A percentile compares a stretch with the other conserved stretches of the same genome.
Conservation (phyloP, 1,140 invertebrate genomes). For the Potamilus streckersoni region DNA sequence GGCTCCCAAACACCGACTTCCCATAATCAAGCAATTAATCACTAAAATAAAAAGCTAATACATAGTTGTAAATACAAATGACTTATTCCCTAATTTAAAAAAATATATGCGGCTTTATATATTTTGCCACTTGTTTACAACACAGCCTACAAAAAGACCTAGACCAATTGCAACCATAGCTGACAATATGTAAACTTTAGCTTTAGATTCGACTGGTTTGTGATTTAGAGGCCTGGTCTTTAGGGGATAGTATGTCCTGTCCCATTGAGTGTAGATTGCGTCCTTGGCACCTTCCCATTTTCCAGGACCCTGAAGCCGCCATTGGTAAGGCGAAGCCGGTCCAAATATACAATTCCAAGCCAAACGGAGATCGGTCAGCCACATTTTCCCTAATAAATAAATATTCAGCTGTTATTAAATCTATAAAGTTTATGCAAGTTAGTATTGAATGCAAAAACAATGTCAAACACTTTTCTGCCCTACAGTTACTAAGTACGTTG, state of each 20-base stretch:
- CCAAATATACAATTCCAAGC: conserved; percentile 59
- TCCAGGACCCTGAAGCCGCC: conserved; percentile 65
- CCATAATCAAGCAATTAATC: too few species aligned
- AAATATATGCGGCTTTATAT: too few species aligned
- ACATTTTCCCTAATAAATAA: conserved; percentile 34
- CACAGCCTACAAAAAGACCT: too few species aligned
- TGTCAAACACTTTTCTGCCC: not conserved
- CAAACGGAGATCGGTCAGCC: conserved; percentile 59
- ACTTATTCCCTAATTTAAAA: too few species aligned
- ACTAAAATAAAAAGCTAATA: too few species aligned
- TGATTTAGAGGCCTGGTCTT: conserved; percentile 11
- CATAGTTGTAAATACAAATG: too few species aligned
- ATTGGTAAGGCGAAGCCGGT: conserved; percentile 68
- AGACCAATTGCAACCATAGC: too few species aligned
- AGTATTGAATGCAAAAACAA: not conserved
- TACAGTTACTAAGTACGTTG: not conserved
- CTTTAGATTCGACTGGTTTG: too few species aligned
- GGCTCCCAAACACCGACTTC: too few species aligned
- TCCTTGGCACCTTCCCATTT: conserved; percentile 66
- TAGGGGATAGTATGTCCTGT: conserved; percentile 33
- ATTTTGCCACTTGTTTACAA: too few species aligned
- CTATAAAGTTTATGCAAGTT: not conserved
- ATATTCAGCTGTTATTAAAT: not conserved
- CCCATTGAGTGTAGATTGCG: conserved; percentile 55
- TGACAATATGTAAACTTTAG: too few species aligned